Percentiles rank a stretch among this genome's conserved stretches.
phyloP scores from a whole-genome alignment of 2,797 vertebrate species.

The Oceanodroma leucorhoa region DNA sequence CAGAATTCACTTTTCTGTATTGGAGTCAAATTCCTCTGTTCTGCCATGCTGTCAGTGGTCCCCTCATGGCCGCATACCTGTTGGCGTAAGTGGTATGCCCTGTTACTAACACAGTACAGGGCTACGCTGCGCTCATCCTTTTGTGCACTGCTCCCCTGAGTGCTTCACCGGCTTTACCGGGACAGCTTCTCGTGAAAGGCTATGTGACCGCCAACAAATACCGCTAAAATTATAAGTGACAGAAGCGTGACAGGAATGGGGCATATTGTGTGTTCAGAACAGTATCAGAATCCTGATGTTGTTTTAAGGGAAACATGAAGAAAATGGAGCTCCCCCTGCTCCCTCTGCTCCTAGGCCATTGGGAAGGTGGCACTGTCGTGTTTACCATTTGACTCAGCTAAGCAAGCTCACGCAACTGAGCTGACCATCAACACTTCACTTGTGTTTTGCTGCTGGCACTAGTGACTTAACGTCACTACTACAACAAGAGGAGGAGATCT shows the following conservation, averaged over 20 bases:
- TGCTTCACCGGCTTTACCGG: rapidly evolving
- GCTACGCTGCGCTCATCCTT: rapidly evolving
- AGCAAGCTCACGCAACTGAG: not conserved
- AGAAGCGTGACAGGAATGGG: not conserved
- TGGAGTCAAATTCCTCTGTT: not conserved
- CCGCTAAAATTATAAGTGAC: not conserved
- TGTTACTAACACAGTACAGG: not conserved
- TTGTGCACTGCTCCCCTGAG: not conserved
- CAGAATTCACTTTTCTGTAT: not conserved
- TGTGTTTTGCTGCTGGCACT: not conserved
- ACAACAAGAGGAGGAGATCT: not conserved
- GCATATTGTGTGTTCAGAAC: not conserved
- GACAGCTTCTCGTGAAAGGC: not conserved
- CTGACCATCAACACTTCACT: not conserved
- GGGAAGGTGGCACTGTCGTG: not conserved
- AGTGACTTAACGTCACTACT: not conserved
- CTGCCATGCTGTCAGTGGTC: not conserved
- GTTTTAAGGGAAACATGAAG: not conserved
- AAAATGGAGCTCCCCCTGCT: not conserved
- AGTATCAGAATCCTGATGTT: not conserved
- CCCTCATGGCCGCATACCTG: not conserved
- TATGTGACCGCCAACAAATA: not conserved
- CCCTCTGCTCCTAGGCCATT: not conserved
- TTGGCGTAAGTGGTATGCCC: not conserved
- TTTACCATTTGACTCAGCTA: not conserved